These are phyloP conservation scores for Helicoverpa assulta DNA, from an alignment of 2,888 invertebrate species.

Conservation along the genomic window DNA sequence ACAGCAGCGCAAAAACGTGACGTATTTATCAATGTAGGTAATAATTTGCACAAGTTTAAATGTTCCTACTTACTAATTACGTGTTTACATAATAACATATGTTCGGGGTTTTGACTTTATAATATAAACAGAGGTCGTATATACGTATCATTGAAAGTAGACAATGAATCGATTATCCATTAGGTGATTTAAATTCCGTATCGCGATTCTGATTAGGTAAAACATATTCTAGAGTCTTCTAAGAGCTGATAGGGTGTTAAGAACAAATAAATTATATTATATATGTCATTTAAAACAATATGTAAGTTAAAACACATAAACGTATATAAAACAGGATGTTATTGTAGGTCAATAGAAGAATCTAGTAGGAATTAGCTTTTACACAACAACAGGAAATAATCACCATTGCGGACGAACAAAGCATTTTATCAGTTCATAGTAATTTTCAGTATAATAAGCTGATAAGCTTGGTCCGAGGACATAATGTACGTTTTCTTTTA, in stretches of 20 bases:
- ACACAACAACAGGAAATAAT: conserved; percentile 45
- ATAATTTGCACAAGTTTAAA: not conserved
- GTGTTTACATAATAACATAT: not conserved
- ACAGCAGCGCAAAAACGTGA: conserved; percentile 30
- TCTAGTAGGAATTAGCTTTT: conserved; percentile 36
- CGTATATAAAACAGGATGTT: conserved; percentile 30
- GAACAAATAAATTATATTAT: too few relatives aligned
- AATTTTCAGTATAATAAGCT: conserved; percentile 41
- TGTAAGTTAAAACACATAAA: conserved; percentile 4
- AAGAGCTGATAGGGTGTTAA: not conserved
- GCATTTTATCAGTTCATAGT: conserved; percentile 35
- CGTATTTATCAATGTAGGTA: conserved; percentile 8
- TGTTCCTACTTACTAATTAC: not conserved
- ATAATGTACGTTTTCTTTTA: conserved; percentile 39
- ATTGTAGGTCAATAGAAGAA: conserved; percentile 40
- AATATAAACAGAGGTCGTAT: not conserved
- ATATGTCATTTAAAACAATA: too few relatives aligned
- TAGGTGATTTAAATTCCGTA: not conserved
- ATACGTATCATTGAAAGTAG: not conserved
- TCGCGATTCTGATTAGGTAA: not conserved
- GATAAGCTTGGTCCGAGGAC: conserved; percentile 47
- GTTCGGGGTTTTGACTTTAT: conserved; percentile 1
- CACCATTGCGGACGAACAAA: conserved; percentile 21
- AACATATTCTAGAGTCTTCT: not conserved
- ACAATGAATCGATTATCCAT: not conserved